Conservation (phyloP, 2,113 vertebrate genomes). For the Noctilio leporinus region DNA sequence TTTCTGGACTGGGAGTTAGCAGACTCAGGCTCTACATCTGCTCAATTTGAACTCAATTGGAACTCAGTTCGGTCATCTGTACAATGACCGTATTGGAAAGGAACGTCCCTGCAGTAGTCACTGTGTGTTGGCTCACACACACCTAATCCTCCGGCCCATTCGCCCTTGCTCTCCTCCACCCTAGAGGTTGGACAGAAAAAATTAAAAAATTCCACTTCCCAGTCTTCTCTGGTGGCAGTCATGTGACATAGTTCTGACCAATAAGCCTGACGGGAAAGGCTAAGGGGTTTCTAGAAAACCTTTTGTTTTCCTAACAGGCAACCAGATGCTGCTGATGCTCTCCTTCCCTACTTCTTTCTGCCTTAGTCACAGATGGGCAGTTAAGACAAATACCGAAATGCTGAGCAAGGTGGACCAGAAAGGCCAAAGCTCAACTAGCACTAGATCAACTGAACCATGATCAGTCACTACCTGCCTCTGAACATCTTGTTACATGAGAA, state of each 20-base stretch:
- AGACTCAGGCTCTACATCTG: neutral
- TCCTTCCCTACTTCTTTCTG: neutral
- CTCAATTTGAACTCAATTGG: too few species aligned
- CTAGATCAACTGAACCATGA: neutral
- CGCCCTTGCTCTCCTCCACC: neutral
- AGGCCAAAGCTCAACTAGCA: neutral
- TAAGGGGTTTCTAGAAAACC: neutral
- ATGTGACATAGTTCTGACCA: neutral
- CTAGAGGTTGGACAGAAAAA: neutral
- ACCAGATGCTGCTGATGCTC: neutral
- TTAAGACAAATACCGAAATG: neutral
- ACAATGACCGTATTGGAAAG: neutral
- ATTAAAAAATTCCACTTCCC: neutral
- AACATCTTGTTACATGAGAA: neutral
- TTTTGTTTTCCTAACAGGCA: neutral
- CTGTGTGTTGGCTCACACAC: neutral
- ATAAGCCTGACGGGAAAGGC: neutral
- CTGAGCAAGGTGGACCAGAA: neutral
- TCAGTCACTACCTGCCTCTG: neutral
- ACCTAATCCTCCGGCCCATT: rapidly evolving
- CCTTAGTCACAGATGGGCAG: neutral
- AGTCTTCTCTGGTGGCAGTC: neutral
- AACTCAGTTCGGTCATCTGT: neutral
- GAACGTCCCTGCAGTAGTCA: neutral
- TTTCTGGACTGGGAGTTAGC: neutral